phyloP scores from a whole-genome alignment of 2,888 invertebrate species.

The Drosophila paranaensis region DNA sequence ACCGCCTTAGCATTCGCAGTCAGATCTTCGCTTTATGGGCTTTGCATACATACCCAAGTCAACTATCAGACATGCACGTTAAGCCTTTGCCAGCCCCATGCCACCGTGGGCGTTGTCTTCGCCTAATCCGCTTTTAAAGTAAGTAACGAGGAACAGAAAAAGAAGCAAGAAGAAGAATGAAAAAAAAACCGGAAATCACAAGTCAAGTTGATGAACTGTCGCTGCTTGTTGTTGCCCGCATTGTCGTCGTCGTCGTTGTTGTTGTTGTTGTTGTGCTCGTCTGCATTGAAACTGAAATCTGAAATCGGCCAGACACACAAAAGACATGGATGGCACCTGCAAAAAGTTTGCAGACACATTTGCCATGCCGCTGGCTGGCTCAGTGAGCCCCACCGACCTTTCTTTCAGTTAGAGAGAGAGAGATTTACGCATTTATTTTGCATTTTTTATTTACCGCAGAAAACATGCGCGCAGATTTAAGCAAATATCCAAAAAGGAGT shows the following conservation, averaged over 20 bases:
- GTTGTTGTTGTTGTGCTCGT: constrained; percentile 34
- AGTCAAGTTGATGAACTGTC: constrained; percentile 78
- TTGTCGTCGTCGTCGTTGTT: constrained; percentile 24
- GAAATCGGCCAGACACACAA: constrained; percentile 66
- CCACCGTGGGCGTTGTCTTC: constrained; percentile 75
- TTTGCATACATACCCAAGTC: constrained; percentile 65
- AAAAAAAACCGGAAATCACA: constrained; percentile 75
- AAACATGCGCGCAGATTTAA: constrained; percentile 78
- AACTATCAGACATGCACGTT: constrained; percentile 71
- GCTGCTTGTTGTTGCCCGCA: constrained; percentile 43
- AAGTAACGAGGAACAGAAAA: constrained; percentile 54
- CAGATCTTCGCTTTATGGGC: constrained; percentile 11
- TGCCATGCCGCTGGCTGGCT: constrained; percentile 23
- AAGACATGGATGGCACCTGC: constrained; percentile 72
- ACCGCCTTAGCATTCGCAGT: constrained; percentile 1
- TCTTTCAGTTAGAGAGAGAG: constrained; percentile 49
- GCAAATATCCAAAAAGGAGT: constrained; percentile 64
- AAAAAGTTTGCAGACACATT: constrained; percentile 78
- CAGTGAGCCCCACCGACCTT: constrained; percentile 33
- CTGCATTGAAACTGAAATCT: constrained; percentile 65
- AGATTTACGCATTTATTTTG: constrained; percentile 81
- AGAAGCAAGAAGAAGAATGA: not conserved
- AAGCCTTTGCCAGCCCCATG: constrained; percentile 59
- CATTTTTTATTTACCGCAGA: constrained; percentile 74
- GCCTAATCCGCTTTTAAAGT: constrained; percentile 77